Evolutionary conservation across 2,113 vertebrate genomes (phyloP), one percentile per base, ranked within the genome.

Genomic region (Odocoileus hemionus): DNA sequence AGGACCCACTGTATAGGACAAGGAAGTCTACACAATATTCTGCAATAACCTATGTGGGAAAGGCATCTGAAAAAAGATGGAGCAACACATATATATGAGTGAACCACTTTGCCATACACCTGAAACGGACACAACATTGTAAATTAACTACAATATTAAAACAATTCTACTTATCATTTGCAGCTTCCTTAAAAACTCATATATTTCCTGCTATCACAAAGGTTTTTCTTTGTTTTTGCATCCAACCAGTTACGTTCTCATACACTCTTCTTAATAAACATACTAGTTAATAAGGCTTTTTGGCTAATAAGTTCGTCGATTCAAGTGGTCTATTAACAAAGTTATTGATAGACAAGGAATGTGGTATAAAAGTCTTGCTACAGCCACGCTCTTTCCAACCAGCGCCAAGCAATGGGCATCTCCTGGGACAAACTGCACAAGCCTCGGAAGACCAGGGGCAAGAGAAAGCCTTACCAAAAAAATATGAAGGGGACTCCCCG

Each of bases 351-450:
- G 39, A 5, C 55, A 88, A 76, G 17, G 39, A 93, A 30, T 91
- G 3, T 91, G 7, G 13, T 67, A 64, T 15, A 86, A 36, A 76
- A 83, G 7, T 57, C 9, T 74, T 91, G 2, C 26, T 57, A 50
- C 0, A 36, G 30, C 15, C 13, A 39, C 1, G 17, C 36, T 88
- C 28, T 45, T 76, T 9, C 87, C 36, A 76, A 67, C 26, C 25
- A 43, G 52, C 4, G 1, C 36, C 0, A 0, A 57, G 12, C 3
- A 12, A 89, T 33, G 17, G 52, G 52, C 19, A 23, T 76, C 67
- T 76, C 7, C 25, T 26, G 4, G 67, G 87, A 45, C 52, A 76
- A 57, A 19, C 15, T 28, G 28, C 11, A 7, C 52, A 57, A 76
- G 52, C 17, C 11, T 19, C 2, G 14, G 17, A 82, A 54, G 19